phyloP scores from a whole-genome alignment of 2,113 vertebrate genomes.

The Phocoena phocoena region DNA sequence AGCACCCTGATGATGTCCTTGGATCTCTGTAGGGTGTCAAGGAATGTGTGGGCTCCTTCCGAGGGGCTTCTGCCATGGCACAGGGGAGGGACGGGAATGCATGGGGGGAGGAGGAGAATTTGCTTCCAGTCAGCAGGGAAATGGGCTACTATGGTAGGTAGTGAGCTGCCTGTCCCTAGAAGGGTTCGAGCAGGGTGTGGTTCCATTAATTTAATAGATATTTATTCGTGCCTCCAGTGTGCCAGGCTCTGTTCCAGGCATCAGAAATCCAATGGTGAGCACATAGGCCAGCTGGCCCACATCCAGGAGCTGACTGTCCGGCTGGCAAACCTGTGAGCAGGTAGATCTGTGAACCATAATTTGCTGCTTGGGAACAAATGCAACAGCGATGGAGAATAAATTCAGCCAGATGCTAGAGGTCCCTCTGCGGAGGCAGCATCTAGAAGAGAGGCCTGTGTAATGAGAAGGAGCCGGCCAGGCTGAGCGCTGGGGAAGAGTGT shows the following conservation, averaged over 20 bases:
- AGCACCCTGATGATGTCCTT: neutral
- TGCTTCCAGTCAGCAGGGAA: neutral
- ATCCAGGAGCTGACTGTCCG: neutral
- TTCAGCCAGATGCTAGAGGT: neutral
- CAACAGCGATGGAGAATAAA: accelerated
- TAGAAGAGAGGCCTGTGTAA: neutral
- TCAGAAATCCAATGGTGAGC: too few species aligned
- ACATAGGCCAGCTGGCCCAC: neutral
- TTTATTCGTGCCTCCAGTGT: neutral
- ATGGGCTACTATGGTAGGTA: too few species aligned
- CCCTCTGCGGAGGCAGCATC: neutral
- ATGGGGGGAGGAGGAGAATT: neutral
- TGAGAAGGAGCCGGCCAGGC: neutral
- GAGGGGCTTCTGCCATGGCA: neutral
- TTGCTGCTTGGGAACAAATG: neutral
- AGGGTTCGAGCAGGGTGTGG: neutral
- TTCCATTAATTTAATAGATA: neutral
- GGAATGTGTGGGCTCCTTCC: neutral
- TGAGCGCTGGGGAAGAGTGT: neutral
- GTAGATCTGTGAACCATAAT: neutral
- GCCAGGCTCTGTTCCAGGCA: too few species aligned
- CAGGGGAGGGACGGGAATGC: neutral
- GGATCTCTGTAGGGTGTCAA: neutral
- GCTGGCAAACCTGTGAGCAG: neutral
- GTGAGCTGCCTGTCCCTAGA: neutral